A percentile compares a stretch with the other conserved stretches of the same genome.
phyloP scores from a whole-genome alignment of 2,797 vertebrate species.

The Todus mexicanus region DNA sequence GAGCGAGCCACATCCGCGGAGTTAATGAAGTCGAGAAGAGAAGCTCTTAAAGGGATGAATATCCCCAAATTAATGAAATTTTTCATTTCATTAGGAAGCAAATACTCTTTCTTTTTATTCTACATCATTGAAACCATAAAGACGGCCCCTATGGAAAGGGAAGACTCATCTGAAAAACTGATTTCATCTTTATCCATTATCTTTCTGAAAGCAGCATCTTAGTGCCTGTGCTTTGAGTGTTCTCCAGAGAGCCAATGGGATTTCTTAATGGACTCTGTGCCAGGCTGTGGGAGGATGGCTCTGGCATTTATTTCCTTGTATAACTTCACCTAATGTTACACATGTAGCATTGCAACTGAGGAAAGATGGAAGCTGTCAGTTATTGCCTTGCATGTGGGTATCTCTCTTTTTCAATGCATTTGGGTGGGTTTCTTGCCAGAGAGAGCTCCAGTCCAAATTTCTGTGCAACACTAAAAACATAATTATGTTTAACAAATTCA shows the following conservation, averaged over 20 bases:
- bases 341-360: neutral
- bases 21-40: constrained; percentile 33
- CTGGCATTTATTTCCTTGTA: neutral
- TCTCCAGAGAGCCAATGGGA: constrained; percentile 18
- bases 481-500: neutral
- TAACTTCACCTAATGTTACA: neutral
- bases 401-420: neutral
- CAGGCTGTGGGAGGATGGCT: neutral
- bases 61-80: constrained; percentile 49
- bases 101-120: constrained; percentile 25
- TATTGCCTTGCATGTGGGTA: neutral
- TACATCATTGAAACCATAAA: constrained; percentile 20
- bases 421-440: neutral
- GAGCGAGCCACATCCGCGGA: neutral
- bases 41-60: constrained; percentile 43
- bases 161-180: constrained; percentile 26
- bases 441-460: neutral
- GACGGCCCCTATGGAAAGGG: constrained; percentile 5
- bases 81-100: constrained; percentile 56
- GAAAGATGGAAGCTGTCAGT: neutral
- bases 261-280: constrained; percentile 17
- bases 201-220: constrained; percentile 23
- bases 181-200: constrained; percentile 49
- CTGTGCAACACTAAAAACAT: neutral
- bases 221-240: neutral